A percentile compares a stretch with the other conserved stretches of the same genome.
Conservation (phyloP, 2,888 invertebrate genomes). For the Acanthosepion esculentum region DNA sequence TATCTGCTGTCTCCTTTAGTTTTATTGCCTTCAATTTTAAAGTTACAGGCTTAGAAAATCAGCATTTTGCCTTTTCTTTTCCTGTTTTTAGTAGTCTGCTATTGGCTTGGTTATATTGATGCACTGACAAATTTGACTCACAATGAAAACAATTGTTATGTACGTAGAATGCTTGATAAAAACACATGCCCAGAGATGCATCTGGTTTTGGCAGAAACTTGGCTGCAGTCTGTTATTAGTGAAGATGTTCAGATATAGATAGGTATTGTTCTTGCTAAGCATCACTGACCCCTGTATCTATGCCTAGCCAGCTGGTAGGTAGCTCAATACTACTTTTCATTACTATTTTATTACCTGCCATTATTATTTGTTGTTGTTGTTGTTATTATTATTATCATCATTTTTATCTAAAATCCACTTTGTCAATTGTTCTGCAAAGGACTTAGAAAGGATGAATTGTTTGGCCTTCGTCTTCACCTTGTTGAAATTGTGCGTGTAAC, state of each 20-base stretch:
- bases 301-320: slow-evolving; percentile 33
- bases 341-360: not conserved
- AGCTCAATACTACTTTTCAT: not conserved
- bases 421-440: not conserved
- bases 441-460: not conserved
- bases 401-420: not conserved
- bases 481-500: slow-evolving; percentile 13
- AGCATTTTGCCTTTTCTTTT: not conserved
- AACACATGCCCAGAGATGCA: not conserved
- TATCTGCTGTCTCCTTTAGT: not conserved
- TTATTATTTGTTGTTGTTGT: not conserved
- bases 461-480: slow-evolving; percentile 10
- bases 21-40: not conserved
- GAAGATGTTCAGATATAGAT: not conserved
- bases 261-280: not conserved
- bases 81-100: slow-evolving; percentile 16
- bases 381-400: not conserved
- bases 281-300: not conserved
- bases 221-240: not conserved
- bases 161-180: not conserved
- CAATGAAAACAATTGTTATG: not conserved
- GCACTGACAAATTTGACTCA: not conserved
- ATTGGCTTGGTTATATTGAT: not conserved
- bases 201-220: not conserved
- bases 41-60: not conserved